Base-by-base conservation (phyloP, 2,797 vertebrate species). In the Hafferia zeledoni region DNA sequence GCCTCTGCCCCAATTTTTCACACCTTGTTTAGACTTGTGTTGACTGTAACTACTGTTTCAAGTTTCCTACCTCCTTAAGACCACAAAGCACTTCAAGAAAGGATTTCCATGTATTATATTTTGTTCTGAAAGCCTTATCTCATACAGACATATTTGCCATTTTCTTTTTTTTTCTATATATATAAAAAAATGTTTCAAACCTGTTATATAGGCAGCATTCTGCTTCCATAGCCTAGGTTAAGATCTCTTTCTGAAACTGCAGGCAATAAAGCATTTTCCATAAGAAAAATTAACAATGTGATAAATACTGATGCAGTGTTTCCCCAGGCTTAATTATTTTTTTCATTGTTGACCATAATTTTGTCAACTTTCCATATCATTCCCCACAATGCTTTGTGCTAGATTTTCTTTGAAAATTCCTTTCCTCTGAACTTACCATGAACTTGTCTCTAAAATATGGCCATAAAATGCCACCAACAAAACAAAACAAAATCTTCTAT, bases 91-190 rank as follows among this genome's bases (percentile, higher is more conserved):
- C 84, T 96, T 95, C 53, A 95, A 96, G 95, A 97, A 97, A 98
- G 98, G 97, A 98, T 98, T 98, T 98, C 97, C 97, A 97, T 91
- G 97, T 97, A 97, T 98, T 98, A 96, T 97, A 97, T 97, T 97
- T 96, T 97, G 95, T 97, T 97, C 96, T 91, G 94, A 97, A 97
- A 97, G 92, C 85, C 97, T 98, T 98, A 98, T 98, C 98, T 97
- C 92, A 89, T 81, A 49, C 94, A 94, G 96, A 93, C 98, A 98
- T 98, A 95, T 96, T 98, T 97, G 75, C 91, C 75, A 89, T 96
- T 96, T 98, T 97, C 90, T 85, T 94, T 96, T 95, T 95, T 79
- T 70, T 2, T 11, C 3, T 78, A 14, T 91, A 20, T 75, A 43
- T 68, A 43, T 57, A 57, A 33, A 95, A 87, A 93, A 82, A 25